phyloP scores from a whole-genome alignment of 1,140 invertebrate genomes.

The Euwallacea fornicatus region DNA sequence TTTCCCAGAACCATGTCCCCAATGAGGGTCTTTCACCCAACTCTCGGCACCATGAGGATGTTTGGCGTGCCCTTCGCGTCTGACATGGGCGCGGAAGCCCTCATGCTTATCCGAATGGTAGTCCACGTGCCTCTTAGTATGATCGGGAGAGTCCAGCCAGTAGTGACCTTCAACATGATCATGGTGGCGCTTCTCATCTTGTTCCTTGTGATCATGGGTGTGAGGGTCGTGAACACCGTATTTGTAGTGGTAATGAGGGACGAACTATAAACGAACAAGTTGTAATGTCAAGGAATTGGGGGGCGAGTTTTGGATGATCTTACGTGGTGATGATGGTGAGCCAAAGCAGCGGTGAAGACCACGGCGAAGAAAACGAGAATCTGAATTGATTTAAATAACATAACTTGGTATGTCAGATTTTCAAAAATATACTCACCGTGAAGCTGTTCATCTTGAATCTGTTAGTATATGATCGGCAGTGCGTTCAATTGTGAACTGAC shows the following conservation, averaged over 20 bases:
- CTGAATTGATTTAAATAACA: not conserved
- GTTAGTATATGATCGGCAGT: not conserved
- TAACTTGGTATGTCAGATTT: not conserved
- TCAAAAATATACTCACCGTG: not conserved
- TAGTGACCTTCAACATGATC: slow-evolving; percentile 55
- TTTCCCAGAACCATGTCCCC: slow-evolving; percentile 31
- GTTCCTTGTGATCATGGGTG: slow-evolving; percentile 56
- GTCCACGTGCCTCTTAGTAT: slow-evolving; percentile 53
- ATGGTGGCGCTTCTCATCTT: slow-evolving; percentile 56
- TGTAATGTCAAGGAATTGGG: too few species aligned
- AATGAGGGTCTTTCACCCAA: slow-evolving; percentile 40
- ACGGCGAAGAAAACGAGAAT: not conserved
- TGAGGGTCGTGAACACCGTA: slow-evolving; percentile 56
- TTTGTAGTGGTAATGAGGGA: slow-evolving; percentile 53
- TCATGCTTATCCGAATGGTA: slow-evolving; percentile 53
- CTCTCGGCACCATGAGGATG: slow-evolving; percentile 39
- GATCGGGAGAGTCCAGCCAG: slow-evolving; percentile 54
- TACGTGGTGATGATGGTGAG: slow-evolving; percentile 24
- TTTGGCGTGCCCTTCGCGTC: slow-evolving; percentile 42
- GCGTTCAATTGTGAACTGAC: not conserved
- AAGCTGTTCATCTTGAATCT: slow-evolving; percentile 5
- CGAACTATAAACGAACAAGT: too few species aligned
- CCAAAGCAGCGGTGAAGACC: not conserved
- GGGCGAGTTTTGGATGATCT: too few species aligned
- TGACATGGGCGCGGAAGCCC: slow-evolving; percentile 49